Evolutionary conservation across 2,113 vertebrate species (phyloP), one percentile per base, ranked within the genome.

Genomic region (Podarcis raffonei): DNA sequence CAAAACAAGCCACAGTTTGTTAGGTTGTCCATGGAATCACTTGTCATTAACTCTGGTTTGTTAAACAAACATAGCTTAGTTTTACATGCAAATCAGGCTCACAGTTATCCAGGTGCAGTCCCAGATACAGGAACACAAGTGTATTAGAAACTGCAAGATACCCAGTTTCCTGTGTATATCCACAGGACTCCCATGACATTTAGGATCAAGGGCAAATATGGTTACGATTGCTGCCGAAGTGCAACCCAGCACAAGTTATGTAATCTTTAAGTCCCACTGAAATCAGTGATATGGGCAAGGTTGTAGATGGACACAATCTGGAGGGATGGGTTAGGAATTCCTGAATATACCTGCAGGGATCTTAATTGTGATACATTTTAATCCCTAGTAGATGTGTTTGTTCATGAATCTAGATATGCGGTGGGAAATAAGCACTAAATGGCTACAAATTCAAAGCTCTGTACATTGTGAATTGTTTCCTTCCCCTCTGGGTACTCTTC

Each of bases 391-490:
- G 32, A 71, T 74, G 53, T 87, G 37, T 39, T 13, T 87, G 15
- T 81, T 81, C 20, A 13, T 32, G 62, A 74, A 74, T 81, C 78
- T 53, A 62, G 48, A 81, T 87, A 81, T 42, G 32, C 53, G 42
- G 18, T 87, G 15, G 32, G 48, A 87, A 87, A 80, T 81, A 39
- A 74, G 1, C 13, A 74, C 23, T 74, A 74, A 81, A 87, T 62
- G 13, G 16, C 16, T 87, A 87, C 27, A 72, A 87, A 87, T n/a
- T 16, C 39, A 81, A 71, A 81, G 66, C 78, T 74, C 78, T 87
- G 57, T 82, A 75, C 53, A 20, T 23, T 62, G 69, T 82, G 30
- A 12, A 65, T 87, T 87, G 69, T 62, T 82, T 75, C 48, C 35
- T 66, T 75, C 25, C 75, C 85, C 62, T 78, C 85, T 78, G 75